Evolutionary conservation across 2,888 invertebrate species (phyloP).

Genomic region (Polydrusus pterygomalis): DNA sequence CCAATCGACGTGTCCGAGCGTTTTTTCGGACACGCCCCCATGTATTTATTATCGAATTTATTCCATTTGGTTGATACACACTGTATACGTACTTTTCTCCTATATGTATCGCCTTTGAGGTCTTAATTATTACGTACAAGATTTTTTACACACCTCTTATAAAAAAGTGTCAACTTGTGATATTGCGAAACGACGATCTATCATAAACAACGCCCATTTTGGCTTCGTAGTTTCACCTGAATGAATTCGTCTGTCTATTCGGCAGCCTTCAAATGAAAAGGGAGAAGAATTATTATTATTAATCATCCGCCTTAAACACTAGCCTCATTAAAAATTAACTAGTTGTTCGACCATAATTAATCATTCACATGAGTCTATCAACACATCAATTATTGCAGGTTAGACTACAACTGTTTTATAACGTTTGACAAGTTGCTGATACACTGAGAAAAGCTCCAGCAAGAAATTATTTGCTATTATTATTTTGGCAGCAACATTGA

Average conservation of each 20-base stretch:
- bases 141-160: neutral
- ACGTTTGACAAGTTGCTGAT: constrained; percentile 5
- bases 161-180: neutral
- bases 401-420: constrained; percentile 28
- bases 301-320: constrained; percentile 52
- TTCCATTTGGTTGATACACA: too few relatives aligned
- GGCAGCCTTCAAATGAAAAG: constrained; percentile 39
- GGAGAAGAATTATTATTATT: constrained; percentile 46
- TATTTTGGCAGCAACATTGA: too few relatives aligned
- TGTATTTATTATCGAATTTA: too few relatives aligned
- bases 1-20: too few relatives aligned
- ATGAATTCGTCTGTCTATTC: constrained; percentile 48
- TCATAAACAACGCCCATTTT: constrained; percentile 24
- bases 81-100: neutral
- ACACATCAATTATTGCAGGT: constrained; percentile 49
- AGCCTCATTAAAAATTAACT: constrained; percentile 56
- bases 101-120: too few relatives aligned
- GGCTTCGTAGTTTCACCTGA: constrained; percentile 38
- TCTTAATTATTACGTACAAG: too few relatives aligned
- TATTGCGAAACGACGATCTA: neutral
- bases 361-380: constrained; percentile 48
- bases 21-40: too few relatives aligned
- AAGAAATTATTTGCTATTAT: too few relatives aligned
- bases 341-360: constrained; percentile 54
- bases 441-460: too few relatives aligned